These are phyloP conservation scores for Characodon lateralis DNA, from an alignment of 2,797 vertebrate genomes.

Conservation along the genomic window DNA sequence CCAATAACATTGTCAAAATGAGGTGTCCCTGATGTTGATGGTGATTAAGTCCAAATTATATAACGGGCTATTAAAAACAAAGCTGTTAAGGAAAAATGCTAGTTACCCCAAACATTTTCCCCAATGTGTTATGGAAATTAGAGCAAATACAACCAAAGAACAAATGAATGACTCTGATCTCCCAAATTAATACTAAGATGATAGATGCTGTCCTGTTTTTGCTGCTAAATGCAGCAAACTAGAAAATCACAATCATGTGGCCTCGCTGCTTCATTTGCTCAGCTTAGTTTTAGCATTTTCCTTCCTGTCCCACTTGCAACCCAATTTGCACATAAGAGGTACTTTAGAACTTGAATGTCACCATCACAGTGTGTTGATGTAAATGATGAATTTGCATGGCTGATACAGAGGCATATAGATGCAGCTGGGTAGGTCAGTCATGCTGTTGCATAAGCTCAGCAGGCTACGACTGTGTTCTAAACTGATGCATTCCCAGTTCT, in stretches of 20 bases:
- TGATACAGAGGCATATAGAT: slow-evolving; percentile 30
- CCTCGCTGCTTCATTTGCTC: not conserved
- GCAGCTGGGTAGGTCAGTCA: slow-evolving; percentile 40
- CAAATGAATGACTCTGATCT: not conserved
- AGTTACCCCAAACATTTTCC: not conserved
- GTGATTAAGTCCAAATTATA: not conserved
- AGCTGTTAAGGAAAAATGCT: not conserved
- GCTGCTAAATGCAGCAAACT: not conserved
- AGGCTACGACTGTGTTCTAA: slow-evolving; percentile 44
- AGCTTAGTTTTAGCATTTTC: not conserved
- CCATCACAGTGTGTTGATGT: slow-evolving; percentile 17
- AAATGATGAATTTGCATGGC: slow-evolving; percentile 27
- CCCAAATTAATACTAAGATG: not conserved
- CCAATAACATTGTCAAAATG: not conserved
- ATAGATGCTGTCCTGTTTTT: not conserved
- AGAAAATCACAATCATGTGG: not conserved
- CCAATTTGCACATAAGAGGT: slow-evolving; percentile 13
- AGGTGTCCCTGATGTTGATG: not conserved
- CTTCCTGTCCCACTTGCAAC: not conserved
- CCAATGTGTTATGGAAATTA: not conserved
- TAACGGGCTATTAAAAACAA: not conserved
- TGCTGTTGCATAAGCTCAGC: slow-evolving; percentile 52
- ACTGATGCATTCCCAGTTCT: slow-evolving; percentile 50
- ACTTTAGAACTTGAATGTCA: slow-evolving; percentile 17
- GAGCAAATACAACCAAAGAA: not conserved